A percentile compares a stretch with the other conserved stretches of the same genome.
Evolutionary conservation across 2,888 invertebrate genomes (phyloP).

Genomic region (Scaptomyza tumidula): DNA sequence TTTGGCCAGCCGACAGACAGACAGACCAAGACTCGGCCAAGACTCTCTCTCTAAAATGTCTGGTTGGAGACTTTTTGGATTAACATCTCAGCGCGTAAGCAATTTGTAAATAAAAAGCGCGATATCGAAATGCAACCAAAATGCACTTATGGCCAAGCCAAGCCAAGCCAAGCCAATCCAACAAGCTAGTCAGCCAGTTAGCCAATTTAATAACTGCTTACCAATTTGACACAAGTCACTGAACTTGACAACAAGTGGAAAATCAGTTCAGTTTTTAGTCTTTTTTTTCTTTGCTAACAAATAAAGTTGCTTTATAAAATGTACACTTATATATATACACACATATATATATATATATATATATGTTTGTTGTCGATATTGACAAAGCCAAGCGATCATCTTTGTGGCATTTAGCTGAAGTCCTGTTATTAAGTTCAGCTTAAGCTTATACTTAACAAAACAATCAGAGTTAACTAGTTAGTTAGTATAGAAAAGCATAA

Average conservation of each 20-base stretch:
- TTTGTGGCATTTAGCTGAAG: not conserved
- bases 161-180: constrained; percentile 8
- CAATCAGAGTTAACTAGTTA: not conserved
- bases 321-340: not conserved
- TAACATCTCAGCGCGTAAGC: constrained; percentile 80
- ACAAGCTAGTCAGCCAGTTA: constrained; percentile 21
- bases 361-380: not conserved
- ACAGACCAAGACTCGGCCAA: not conserved
- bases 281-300: not conserved
- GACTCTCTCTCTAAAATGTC: constrained; percentile 60
- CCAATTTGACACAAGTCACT: constrained; percentile 75
- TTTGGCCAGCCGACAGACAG: too few species aligned
- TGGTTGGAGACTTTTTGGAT: constrained; percentile 48
- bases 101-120: constrained; percentile 82
- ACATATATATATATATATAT: not conserved
- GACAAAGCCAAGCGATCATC: not conserved
- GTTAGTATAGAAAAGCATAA: not conserved
- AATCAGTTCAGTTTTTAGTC: constrained; percentile 29
- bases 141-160: constrained; percentile 67
- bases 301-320: not conserved
- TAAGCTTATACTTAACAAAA: not conserved
- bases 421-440: not conserved
- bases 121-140: constrained; percentile 65
- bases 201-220: constrained; percentile 72
- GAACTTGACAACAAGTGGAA: constrained; percentile 62